phyloP scores from a whole-genome alignment of 2,888 invertebrate species.

The Stenchaetothrips biformis region DNA sequence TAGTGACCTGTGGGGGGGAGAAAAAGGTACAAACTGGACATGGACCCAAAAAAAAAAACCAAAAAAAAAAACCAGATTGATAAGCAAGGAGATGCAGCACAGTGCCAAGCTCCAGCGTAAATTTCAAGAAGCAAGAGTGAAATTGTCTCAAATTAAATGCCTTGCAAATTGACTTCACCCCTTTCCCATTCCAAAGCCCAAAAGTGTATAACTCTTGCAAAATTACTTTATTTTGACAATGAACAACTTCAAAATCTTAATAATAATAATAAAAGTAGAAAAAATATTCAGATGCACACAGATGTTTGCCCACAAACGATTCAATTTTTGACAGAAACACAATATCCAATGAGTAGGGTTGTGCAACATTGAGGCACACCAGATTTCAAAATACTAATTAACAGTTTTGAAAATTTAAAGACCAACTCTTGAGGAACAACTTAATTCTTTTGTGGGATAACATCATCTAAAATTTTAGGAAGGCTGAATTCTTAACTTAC shows the following conservation, averaged over 20 bases:
- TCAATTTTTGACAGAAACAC: not conserved
- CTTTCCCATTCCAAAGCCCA: not conserved
- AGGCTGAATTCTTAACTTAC: conserved; percentile 73
- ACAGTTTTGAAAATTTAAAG: not conserved
- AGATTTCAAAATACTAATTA: too few relatives aligned
- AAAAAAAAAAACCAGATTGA: not conserved
- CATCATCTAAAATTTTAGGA: conserved; percentile 24
- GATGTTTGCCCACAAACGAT: conserved; percentile 20
- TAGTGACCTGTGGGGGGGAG: conserved; percentile 14
- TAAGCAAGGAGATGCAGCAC: conserved; percentile 22
- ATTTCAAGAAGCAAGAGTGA: not conserved
- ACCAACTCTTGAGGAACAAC: not conserved
- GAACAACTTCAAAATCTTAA: not conserved
- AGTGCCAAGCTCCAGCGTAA: conserved; percentile 14
- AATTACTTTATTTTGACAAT: not conserved
- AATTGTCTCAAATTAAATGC: not conserved
- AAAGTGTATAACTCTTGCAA: not conserved
- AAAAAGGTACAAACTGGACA: not conserved
- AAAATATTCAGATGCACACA: not conserved
- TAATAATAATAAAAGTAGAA: not conserved
- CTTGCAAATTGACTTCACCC: not conserved
- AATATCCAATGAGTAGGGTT: too few relatives aligned
- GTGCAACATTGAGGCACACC: too few relatives aligned
- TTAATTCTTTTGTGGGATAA: not conserved
- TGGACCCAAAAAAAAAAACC: not conserved